Evolutionary conservation across 2,113 vertebrate species (phyloP).

Genomic region (Chaetura pelagica): DNA sequence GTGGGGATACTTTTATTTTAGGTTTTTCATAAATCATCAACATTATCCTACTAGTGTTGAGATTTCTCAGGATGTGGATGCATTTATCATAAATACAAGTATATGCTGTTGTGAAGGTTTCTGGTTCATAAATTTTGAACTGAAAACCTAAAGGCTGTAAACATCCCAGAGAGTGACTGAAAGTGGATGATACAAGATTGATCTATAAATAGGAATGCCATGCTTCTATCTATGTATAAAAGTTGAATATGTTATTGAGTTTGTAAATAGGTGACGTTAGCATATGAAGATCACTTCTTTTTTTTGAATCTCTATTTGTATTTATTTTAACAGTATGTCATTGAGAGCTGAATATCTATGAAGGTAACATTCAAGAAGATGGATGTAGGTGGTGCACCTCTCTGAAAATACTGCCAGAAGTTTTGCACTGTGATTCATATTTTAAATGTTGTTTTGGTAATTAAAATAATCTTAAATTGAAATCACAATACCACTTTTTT

Average conservation of each 20-base stretch:
- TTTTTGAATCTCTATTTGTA: not conserved
- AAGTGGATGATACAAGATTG: not conserved
- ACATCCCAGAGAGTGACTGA: accelerated
- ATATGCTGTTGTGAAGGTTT: not conserved
- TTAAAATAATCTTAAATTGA: constrained; percentile 1
- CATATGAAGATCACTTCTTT: not conserved
- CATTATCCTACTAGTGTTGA: not conserved
- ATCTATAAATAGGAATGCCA: not conserved
- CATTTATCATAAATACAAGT: not conserved
- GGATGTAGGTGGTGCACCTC: not conserved
- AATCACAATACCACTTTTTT: constrained; percentile 3
- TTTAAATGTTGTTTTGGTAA: constrained; percentile 21
- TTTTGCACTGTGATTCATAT: not conserved
- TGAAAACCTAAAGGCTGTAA: not conserved
- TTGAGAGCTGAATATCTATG: not conserved
- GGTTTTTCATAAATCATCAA: not conserved
- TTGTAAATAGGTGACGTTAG: not conserved
- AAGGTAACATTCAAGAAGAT: not conserved
- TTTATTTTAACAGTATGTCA: not conserved
- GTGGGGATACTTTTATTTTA: not conserved
- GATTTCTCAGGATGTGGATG: not conserved
- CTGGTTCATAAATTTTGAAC: not conserved
- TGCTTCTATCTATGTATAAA: not conserved
- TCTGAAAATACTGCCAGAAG: not conserved
- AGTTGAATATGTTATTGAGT: not conserved